Conservation (phyloP, 2,888 invertebrate genomes). For the Synanthedon tipuliformis region DNA sequence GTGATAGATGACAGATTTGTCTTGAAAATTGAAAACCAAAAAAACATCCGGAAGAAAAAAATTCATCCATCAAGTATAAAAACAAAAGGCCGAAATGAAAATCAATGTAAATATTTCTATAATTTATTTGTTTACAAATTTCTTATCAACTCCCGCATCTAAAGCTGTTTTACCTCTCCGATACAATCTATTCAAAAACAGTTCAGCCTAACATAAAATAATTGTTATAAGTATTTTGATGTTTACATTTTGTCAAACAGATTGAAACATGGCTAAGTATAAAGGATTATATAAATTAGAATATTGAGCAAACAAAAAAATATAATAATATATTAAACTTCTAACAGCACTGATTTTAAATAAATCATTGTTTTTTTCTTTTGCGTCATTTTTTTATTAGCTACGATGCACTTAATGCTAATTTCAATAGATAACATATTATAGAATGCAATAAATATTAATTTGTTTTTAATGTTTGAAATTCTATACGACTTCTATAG, state of each 20-base stretch:
- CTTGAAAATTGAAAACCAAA: no score
- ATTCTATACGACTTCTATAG: no score
- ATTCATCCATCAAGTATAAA: no score
- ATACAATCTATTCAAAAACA: slow-evolving; percentile 5
- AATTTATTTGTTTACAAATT: slow-evolving; percentile 45
- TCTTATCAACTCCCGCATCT: slow-evolving; percentile 30
- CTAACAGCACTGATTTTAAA: slow-evolving; percentile 17
- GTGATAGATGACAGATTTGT: no score
- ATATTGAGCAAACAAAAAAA: slow-evolving; percentile 33
- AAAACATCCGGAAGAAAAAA: no score
- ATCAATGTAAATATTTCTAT: slow-evolving; percentile 13
- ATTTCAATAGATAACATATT: no score
- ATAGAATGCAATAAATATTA: no score
- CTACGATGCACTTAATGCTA: no score
- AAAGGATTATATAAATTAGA: slow-evolving; percentile 7
- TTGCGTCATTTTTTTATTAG: no score
- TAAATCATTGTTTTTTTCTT: no score
- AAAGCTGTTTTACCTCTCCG: slow-evolving; percentile 21
- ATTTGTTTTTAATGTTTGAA: no score
- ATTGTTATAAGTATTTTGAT: background rate
- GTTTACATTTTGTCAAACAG: background rate
- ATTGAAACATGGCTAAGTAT: no score
- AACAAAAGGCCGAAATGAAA: slow-evolving; percentile 4
- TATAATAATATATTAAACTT: slow-evolving; percentile 39
- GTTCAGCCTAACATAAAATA: background rate